Evolutionary conservation across 2,888 invertebrate genomes (phyloP).

Genomic region (Netelia fuscicornis): DNA sequence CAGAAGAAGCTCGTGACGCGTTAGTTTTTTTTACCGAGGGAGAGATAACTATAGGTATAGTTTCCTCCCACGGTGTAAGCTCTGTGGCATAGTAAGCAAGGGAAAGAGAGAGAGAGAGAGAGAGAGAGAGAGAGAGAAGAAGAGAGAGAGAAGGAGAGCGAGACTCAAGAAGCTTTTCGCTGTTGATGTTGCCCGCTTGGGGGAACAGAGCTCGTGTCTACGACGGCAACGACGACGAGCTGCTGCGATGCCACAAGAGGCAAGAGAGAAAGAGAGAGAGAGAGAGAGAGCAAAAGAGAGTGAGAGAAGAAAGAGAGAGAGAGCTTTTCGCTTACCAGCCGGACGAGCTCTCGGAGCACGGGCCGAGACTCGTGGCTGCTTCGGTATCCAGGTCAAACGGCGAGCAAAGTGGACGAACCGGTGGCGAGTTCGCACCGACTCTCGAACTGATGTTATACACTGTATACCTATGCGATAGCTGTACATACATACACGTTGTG

Average conservation of each 20-base stretch:
- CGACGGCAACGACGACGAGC: conserved; percentile 30
- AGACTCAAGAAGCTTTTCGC: conserved; percentile 60
- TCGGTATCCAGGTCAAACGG: conserved; percentile 76
- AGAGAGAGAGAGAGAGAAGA: not conserved
- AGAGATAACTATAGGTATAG: conserved; percentile 17
- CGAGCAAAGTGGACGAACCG: conserved; percentile 70
- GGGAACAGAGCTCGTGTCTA: conserved; percentile 50
- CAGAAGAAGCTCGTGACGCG: conserved; percentile 52
- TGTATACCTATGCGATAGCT: conserved; percentile 34
- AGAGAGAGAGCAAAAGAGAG: conserved; percentile 17
- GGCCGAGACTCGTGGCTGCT: conserved; percentile 40
- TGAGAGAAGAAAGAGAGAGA: conserved; percentile 34
- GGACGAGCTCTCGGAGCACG: conserved; percentile 29
- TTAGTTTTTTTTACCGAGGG: conserved; percentile 39
- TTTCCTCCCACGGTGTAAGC: not conserved
- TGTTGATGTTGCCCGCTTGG: conserved; percentile 59
- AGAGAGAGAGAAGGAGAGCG: conserved; percentile 17
- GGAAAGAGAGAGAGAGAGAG: not conserved
- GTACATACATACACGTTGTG: not conserved
- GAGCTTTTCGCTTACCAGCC: conserved; percentile 60
- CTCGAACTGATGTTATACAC: conserved; percentile 41
- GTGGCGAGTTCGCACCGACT: conserved; percentile 65
- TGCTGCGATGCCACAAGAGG: conserved; percentile 26
- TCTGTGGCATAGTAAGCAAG: not conserved
- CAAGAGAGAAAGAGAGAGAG: conserved; percentile 4